A percentile compares a stretch with the other conserved stretches of the same genome.
Evolutionary conservation across 2,888 invertebrate genomes (phyloP).

Genomic region (Acleris laterana): DNA sequence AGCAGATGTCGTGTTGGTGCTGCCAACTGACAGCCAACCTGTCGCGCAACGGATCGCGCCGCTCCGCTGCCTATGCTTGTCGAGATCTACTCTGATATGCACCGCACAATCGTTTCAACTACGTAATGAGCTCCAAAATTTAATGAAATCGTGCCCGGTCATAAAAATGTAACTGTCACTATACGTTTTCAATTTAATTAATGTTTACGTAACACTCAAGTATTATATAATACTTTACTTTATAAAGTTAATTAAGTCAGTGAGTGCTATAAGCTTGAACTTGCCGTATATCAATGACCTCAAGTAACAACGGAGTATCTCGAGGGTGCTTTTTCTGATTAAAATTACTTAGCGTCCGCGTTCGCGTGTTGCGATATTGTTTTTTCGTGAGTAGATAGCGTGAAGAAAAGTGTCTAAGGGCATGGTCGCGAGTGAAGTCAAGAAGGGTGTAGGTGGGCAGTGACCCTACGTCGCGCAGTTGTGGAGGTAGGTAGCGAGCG

Average conservation of each 20-base stretch:
- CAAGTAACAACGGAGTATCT: constrained; percentile 51
- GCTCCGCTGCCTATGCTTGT: constrained; percentile 68
- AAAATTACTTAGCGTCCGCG: constrained; percentile 58
- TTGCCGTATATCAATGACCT: constrained; percentile 58
- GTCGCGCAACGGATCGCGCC: constrained; percentile 80
- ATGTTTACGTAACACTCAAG: constrained; percentile 14
- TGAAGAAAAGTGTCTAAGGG: constrained; percentile 60
- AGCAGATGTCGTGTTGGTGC: constrained; percentile 77
- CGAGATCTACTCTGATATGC: constrained; percentile 71
- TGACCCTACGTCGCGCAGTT: constrained; percentile 62
- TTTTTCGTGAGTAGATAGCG: constrained; percentile 62
- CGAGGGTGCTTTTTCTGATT: constrained; percentile 62
- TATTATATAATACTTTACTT: neutral
- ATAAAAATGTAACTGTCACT: constrained; percentile 21
- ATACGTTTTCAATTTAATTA: constrained; percentile 18
- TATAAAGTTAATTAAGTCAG: constrained; percentile 51
- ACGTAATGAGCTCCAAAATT: constrained; percentile 57
- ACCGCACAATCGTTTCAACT: constrained; percentile 67
- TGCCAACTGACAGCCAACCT: constrained; percentile 80
- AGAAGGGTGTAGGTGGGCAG: constrained; percentile 79
- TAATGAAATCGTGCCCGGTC: constrained; percentile 22
- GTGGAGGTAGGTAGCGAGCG: constrained; percentile 62
- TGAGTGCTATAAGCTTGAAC: constrained; percentile 51
- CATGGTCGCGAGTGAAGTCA: constrained; percentile 48
- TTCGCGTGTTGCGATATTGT: constrained; percentile 73